Base-by-base conservation (phyloP, 2,888 invertebrate genomes). In the Microctonus brassicae region DNA sequence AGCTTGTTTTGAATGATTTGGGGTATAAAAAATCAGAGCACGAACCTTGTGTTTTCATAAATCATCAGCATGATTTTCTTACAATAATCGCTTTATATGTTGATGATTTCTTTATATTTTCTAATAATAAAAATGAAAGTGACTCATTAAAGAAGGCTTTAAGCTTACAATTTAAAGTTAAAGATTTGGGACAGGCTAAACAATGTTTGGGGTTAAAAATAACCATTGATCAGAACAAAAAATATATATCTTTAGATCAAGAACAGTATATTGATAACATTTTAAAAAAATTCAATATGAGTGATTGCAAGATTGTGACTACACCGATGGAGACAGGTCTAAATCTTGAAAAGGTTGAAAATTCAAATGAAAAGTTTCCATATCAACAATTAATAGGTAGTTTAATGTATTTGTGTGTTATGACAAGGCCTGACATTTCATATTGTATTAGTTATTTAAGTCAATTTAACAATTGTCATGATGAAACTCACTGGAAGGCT, bases 61-160 rank as follows among this genome's bases (percentile, higher is more conserved):
- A 67, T 5, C n/a, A 22, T 22, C 26, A 58, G 6, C 47, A 69
- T n/a, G 7, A 52, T 10, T n/a, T 55, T 2, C 39, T 20, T 34
- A 60, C 78, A 10, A 53, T 75, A n/a, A 29, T 73, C 10, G 68
- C 60, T 3, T 6, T 68, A 11, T 68, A 70, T 29, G 73, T 69
- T 6, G 70, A 73, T 22, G 68, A 73, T 22, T 62, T 72, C 0
- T 29, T 72, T 1, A 9, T 70, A 0, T 33, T 55, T 22, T 53
- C 69, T 22, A 39, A 61, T 26, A 42, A 13, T 55, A 0, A 61
- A 52, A 10, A 55, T 29, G 57, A 39, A 22, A 4, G 34, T 26
- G 22, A 36, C 2, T 3, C 11, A 1, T 24, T 66, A 10, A 52
- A 58, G 11, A 11, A 52, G 24, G 9, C 47, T 17, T 6, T 72